These are phyloP conservation scores for Serinus canaria DNA, from an alignment of 2,113 vertebrate genomes.

Conservation along the genomic window DNA sequence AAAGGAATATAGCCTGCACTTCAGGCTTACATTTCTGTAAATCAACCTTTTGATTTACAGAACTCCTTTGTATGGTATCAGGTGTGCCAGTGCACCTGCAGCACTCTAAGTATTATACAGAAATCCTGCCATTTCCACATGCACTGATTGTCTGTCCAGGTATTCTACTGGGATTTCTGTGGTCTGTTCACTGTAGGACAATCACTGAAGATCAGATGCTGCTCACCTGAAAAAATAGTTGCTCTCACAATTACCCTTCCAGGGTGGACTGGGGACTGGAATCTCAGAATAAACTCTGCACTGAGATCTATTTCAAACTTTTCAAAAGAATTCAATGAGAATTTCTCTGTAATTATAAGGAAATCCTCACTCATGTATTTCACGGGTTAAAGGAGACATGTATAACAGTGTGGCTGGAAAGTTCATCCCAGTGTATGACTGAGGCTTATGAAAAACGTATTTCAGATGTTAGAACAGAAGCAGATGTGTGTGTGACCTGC, in stretches of 20 bases:
- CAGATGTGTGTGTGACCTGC: rapidly evolving
- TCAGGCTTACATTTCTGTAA: background rate
- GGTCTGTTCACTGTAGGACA: background rate
- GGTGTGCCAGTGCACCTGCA: background rate
- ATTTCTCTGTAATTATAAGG: background rate
- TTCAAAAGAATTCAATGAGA: background rate
- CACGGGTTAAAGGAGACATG: background rate
- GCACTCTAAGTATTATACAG: background rate
- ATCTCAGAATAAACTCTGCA: background rate
- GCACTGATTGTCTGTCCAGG: background rate
- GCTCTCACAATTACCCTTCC: background rate
- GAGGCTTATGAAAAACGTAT: background rate
- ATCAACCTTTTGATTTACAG: background rate
- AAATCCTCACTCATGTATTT: background rate
- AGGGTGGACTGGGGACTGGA: background rate
- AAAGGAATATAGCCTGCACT: background rate
- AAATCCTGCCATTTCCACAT: rapidly evolving
- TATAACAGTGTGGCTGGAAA: background rate
- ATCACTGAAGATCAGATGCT: background rate
- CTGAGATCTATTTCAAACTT: background rate
- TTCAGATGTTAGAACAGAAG: background rate
- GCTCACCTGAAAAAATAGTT: background rate
- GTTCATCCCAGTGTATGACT: background rate
- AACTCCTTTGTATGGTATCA: background rate
- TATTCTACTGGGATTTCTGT: background rate